These are phyloP conservation scores for Tortrix viridana DNA, from an alignment of 2,888 invertebrate species.

Conservation along the genomic window DNA sequence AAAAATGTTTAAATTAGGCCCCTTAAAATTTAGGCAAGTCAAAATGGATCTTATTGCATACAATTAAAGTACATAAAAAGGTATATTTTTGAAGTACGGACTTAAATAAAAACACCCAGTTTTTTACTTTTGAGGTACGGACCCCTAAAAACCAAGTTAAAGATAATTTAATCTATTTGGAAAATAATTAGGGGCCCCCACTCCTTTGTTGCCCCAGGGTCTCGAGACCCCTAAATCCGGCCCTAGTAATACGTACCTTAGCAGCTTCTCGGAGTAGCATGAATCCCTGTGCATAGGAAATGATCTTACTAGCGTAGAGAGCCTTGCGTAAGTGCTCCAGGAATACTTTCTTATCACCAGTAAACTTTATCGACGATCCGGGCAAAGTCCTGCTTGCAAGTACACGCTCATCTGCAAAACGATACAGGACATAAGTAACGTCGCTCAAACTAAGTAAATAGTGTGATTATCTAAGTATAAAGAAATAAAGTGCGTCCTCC, in stretches of 20 bases:
- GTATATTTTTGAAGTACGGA: too few relatives aligned
- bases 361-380: slow-evolving; percentile 86
- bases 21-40: too few relatives aligned
- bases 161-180: too few relatives aligned
- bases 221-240: too few relatives aligned
- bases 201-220: too few relatives aligned
- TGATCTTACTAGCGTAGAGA: slow-evolving; percentile 98
- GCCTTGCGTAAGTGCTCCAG: slow-evolving; percentile 94
- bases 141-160: background rate
- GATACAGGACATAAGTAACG: background rate
- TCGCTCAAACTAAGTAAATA: too few relatives aligned
- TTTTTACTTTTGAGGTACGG: too few relatives aligned
- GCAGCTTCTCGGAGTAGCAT: slow-evolving; percentile 98
- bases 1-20: too few relatives aligned
- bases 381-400: slow-evolving; percentile 90
- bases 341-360: slow-evolving; percentile 91
- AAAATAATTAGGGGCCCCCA: too few relatives aligned
- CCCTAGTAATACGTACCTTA: slow-evolving; percentile 77
- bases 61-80: too few relatives aligned
- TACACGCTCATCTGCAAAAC: slow-evolving; percentile 88
- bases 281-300: slow-evolving; percentile 99
- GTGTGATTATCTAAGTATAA: background rate
- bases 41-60: too few relatives aligned
- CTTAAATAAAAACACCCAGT: too few relatives aligned
- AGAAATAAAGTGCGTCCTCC: background rate